Percentiles rank a stretch among this genome's conserved stretches.
These are phyloP conservation scores for Parapsyche elsis DNA, from an alignment of 1,140 invertebrate genomes.

Conservation along the genomic window DNA sequence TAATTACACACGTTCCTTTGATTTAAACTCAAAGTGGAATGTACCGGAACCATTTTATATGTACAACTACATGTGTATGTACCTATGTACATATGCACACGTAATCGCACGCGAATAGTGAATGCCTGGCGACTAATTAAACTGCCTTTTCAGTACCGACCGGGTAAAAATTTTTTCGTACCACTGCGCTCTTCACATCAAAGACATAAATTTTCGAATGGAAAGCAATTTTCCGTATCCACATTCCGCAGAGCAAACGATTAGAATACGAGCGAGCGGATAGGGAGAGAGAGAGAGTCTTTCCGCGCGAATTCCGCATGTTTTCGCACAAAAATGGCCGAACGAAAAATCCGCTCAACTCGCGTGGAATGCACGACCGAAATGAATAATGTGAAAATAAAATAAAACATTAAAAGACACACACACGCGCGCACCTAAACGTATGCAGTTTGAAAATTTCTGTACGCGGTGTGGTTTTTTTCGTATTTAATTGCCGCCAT, in stretches of 20 bases:
- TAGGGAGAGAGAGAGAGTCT: background rate
- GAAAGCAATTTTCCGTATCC: slow-evolving; percentile 47
- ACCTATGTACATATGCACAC: background rate
- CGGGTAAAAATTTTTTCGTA: background rate
- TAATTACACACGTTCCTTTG: slow-evolving; percentile 14
- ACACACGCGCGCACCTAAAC: too few relatives aligned
- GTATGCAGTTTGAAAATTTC: too few relatives aligned
- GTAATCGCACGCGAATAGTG: background rate
- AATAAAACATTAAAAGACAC: too few relatives aligned
- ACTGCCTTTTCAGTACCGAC: slow-evolving; percentile 5
- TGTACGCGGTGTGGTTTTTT: too few relatives aligned
- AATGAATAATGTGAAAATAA: background rate
- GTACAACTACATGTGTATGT: background rate
- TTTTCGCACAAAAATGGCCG: slow-evolving; percentile 3
- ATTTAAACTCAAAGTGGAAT: background rate
- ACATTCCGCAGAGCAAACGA: slow-evolving; percentile 35
- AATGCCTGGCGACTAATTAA: slow-evolving; percentile 25
- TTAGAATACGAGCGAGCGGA: slow-evolving; percentile 38
- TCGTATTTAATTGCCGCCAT: too few relatives aligned
- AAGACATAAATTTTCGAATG: slow-evolving; percentile 42
- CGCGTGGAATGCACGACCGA: background rate
- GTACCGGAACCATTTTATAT: background rate
- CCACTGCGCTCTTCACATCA: slow-evolving; percentile 1
- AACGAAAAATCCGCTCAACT: slow-evolving; percentile 2
- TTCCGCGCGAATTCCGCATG: slow-evolving; percentile 36